phyloP scores from a whole-genome alignment of 2,888 invertebrate genomes.

The Hydraecia micacea region DNA sequence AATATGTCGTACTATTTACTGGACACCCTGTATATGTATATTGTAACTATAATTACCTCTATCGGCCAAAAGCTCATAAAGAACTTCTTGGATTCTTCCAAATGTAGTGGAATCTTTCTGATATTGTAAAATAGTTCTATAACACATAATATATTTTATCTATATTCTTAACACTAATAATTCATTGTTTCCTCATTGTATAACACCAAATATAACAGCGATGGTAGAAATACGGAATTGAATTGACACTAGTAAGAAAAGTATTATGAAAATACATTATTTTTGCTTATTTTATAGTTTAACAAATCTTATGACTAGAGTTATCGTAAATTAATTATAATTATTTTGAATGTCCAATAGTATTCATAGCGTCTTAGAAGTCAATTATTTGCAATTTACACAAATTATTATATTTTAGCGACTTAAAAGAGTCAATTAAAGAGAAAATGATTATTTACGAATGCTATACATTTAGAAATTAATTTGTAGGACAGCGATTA shows the following conservation, averaged over 20 bases:
- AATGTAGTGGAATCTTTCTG: constrained; percentile 74
- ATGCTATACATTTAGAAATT: constrained; percentile 38
- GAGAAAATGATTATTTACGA: constrained; percentile 47
- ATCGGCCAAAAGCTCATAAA: constrained; percentile 57
- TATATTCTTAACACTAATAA: constrained; percentile 50
- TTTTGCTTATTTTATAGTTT: constrained; percentile 56
- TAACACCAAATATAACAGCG: constrained; percentile 54
- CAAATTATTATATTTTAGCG: constrained; percentile 60
- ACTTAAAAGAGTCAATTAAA: constrained; percentile 67
- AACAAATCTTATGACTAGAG: constrained; percentile 61
- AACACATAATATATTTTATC: constrained; percentile 55
- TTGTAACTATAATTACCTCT: constrained; percentile 21
- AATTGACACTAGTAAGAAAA: constrained; percentile 51
- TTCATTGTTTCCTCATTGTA: constrained; percentile 45
- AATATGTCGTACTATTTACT: too few relatives aligned
- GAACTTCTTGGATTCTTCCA: constrained; percentile 64
- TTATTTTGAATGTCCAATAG: constrained; percentile 62
- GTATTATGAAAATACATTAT: constrained; percentile 34
- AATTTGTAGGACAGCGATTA: constrained; percentile 55
- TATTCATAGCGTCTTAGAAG: constrained; percentile 67
- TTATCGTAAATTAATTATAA: constrained; percentile 52
- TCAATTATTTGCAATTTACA: constrained; percentile 68
- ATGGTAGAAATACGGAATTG: constrained; percentile 66
- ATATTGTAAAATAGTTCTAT: constrained; percentile 62
- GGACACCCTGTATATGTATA: constrained; percentile 1